A percentile compares a stretch with the other conserved stretches of the same genome.
Evolutionary conservation across 2,113 vertebrate genomes (phyloP).

Genomic region (Alces alces): DNA sequence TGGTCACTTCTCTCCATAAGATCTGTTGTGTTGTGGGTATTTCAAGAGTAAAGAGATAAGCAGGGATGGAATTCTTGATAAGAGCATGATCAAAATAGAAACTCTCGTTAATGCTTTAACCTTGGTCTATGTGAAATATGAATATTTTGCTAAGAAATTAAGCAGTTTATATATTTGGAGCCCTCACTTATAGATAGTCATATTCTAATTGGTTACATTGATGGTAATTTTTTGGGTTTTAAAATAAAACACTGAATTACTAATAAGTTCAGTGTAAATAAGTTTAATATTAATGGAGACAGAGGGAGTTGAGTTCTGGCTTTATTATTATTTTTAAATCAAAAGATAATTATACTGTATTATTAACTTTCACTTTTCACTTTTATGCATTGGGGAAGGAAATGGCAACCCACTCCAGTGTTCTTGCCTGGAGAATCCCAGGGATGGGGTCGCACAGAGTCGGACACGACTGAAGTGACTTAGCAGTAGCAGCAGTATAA

Average conservation of each 20-base stretch:
- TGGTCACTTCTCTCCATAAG: background rate
- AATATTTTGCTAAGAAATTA: background rate
- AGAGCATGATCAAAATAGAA: background rate
- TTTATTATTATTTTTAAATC: slow-evolving; percentile 25
- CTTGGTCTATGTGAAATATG: background rate
- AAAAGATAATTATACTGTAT: background rate
- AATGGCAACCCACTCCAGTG: too few relatives aligned
- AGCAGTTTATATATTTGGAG: background rate
- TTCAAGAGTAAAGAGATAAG: background rate
- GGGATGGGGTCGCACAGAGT: too few relatives aligned
- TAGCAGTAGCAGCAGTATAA: background rate
- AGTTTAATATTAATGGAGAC: background rate
- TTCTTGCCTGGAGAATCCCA: too few relatives aligned
- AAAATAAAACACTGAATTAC: background rate
- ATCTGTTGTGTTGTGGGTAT: background rate
- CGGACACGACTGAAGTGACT: too few relatives aligned
- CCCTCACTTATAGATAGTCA: background rate
- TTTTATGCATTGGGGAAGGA: too few relatives aligned
- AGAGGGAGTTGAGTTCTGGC: background rate
- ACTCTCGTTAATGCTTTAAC: background rate
- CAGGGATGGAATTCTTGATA: background rate
- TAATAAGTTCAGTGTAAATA: background rate
- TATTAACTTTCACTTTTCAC: background rate
- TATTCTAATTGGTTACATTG: slow-evolving; percentile 6
- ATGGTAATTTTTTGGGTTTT: background rate